Conservation (phyloP, 2,113 vertebrate species). For the Oncorhynchus mykiss region DNA sequence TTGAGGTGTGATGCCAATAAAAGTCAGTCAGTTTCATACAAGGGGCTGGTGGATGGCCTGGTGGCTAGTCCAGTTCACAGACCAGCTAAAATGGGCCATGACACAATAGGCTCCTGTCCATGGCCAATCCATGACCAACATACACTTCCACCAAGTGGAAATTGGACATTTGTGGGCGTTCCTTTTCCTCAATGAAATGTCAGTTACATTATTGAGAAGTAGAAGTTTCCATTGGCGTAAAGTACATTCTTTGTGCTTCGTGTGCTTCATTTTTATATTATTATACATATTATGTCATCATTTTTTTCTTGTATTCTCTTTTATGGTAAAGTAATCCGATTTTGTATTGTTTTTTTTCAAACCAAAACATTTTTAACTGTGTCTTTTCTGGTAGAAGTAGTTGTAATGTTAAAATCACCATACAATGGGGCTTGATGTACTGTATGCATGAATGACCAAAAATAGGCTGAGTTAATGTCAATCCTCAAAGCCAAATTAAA, state of each 20-base stretch:
- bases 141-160: background rate
- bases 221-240: no score
- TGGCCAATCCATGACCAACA: background rate
- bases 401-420: background rate
- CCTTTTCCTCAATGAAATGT: background rate
- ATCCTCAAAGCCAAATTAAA: constrained; percentile 17
- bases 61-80: constrained; percentile 32
- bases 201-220: background rate
- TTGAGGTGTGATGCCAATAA: constrained; percentile 63
- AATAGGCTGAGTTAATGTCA: constrained; percentile 28
- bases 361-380: background rate
- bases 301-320: background rate
- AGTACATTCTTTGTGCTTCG: no score
- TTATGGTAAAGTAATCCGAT: background rate
- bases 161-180: background rate
- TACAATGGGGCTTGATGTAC: background rate
- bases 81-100: background rate
- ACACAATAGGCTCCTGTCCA: background rate
- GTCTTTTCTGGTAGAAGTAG: background rate
- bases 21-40: constrained; percentile 22
- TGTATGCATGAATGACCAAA: background rate
- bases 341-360: background rate
- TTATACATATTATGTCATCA: background rate
- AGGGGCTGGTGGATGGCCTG: constrained; percentile 34
- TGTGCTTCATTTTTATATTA: background rate